Base-by-base conservation (phyloP, 1,140 invertebrate species). In the Sarcophaga bullata region DNA sequence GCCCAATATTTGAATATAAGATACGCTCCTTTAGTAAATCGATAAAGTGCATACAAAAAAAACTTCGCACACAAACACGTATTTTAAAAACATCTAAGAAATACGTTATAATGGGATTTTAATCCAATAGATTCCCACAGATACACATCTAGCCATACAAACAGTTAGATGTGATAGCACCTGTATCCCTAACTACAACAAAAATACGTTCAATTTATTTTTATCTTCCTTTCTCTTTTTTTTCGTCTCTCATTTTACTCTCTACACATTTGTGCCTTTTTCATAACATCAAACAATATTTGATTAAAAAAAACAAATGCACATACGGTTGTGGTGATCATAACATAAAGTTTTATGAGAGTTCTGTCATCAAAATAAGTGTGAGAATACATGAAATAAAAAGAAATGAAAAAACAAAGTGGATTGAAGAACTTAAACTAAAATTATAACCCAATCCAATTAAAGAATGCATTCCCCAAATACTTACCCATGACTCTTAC, bases 261-360 rank as follows among this genome's bases (percentile, higher is more conserved):
- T 68, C n/a, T 37, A 37, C 25, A 37, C 25, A 37, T 37, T 19
- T 68, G n/a, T 68, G 58, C 6, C 8, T 6, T 17, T 11, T 68
- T 68, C 19, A 68, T 68, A 37, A 37, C 58, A 19, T 68, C 58
- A 68, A 78, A 78, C 48, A 78, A 50, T 78, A 78, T 78, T 78
- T 78, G 75, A 78, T 78, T 78, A 78, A 78, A 37, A 37, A 78
- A 78, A 78, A 78, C 50, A 78, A 78, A 78, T 50, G 48, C 49
- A 76, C 75, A 78, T 50, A 68, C 58, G 58, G 9, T 13, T 37
- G 25, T 37, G 17, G 37, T 25, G 73, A n/a, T 78, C 50, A 78
- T 78, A 78, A 52, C 75, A 78, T 17, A 50, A 72, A 78, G 75
- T 17, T 52, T 50, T 50, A 72, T 50, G n/a, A 50, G 75, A 78